A percentile compares a stretch with the other conserved stretches of the same genome.
These are phyloP conservation scores for Ctenodactylus gundi DNA, from an alignment of 2,113 vertebrate species.

Conservation along the genomic window DNA sequence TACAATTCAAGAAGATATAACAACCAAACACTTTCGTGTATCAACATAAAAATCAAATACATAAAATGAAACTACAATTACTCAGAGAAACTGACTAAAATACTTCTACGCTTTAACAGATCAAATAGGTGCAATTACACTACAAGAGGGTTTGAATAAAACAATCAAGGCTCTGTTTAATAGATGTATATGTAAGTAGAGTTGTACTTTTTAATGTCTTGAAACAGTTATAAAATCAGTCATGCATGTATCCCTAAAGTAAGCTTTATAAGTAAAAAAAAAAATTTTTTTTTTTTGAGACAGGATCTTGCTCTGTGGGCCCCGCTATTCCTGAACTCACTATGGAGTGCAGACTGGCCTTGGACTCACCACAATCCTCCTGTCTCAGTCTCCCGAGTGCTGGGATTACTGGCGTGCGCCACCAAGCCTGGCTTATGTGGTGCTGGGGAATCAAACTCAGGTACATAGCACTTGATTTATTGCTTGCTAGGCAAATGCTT, in stretches of 20 bases:
- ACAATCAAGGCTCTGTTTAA: neutral
- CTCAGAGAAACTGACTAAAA: neutral
- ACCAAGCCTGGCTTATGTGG: too few relatives aligned
- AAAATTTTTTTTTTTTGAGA: too few relatives aligned
- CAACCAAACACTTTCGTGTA: neutral
- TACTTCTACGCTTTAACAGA: neutral
- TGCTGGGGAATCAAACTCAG: too few relatives aligned
- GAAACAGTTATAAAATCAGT: neutral
- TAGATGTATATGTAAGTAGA: neutral
- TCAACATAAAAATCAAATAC: neutral
- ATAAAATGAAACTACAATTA: neutral
- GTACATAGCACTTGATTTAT: too few relatives aligned
- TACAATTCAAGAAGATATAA: neutral
- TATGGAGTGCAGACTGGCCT: too few relatives aligned
- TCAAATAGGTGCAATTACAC: neutral
- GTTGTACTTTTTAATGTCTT: neutral
- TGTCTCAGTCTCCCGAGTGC: too few relatives aligned
- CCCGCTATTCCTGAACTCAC: too few relatives aligned
- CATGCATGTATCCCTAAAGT: neutral
- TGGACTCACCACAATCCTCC: too few relatives aligned
- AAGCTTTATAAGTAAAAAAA: constrained; percentile 17
- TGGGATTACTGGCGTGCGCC: too few relatives aligned
- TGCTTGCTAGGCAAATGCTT: too few relatives aligned
- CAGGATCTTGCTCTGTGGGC: too few relatives aligned
- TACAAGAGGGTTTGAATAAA: neutral